phyloP scores from a whole-genome alignment of 2,113 vertebrate genomes.

The Megaceryle torquata region DNA sequence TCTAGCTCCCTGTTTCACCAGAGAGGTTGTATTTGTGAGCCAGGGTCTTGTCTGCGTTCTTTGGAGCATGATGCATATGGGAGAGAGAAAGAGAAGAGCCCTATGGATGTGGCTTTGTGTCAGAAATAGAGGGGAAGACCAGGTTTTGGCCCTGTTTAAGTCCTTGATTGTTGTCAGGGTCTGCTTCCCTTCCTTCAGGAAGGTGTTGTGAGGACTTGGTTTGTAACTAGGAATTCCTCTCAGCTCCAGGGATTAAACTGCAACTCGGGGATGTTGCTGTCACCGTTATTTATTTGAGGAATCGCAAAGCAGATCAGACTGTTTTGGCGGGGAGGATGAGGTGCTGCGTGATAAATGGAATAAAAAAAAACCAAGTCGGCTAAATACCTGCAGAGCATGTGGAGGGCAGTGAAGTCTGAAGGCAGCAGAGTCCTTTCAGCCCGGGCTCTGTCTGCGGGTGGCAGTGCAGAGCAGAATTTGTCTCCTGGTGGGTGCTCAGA shows the following conservation, averaged over 20 bases:
- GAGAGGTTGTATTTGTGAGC: not conserved
- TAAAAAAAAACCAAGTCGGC: rapidly evolving
- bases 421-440: not conserved
- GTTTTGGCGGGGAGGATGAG: not conserved
- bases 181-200: not conserved
- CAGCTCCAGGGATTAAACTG: not conserved
- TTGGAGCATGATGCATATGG: not conserved
- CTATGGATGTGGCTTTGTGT: not conserved
- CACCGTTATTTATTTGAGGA: rapidly evolving
- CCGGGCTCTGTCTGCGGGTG: constrained; percentile 15
- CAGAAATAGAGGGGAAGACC: not conserved
- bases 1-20: rapidly evolving
- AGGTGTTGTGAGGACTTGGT: not conserved
- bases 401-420: not conserved
- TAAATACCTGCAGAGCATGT: rapidly evolving
- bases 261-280: rapidly evolving
- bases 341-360: not conserved
- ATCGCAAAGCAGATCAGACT: rapidly evolving
- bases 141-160: too few relatives aligned
- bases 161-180: not conserved
- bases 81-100: not conserved
- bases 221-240: not conserved
- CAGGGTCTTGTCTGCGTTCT: not conserved
- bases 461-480: constrained; percentile 21
- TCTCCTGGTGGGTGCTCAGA: not conserved